A percentile compares a stretch with the other conserved stretches of the same genome.
phyloP scores from a whole-genome alignment of 1,140 invertebrate genomes.

The Dinothrombium tinctorium region DNA sequence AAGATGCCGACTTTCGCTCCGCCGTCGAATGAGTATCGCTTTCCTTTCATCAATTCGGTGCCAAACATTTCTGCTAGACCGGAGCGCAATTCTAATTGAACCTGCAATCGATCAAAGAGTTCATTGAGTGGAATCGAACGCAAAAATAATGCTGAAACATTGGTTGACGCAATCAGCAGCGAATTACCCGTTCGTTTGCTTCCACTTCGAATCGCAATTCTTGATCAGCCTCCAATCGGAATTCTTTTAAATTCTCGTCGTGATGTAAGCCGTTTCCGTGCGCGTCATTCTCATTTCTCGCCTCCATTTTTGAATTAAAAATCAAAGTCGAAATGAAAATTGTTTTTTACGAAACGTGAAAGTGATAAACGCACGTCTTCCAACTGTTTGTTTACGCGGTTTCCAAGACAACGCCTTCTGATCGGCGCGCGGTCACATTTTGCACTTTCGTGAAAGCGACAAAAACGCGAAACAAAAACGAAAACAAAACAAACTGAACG shows the following conservation, averaged over 20 bases:
- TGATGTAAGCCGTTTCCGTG: too few species aligned
- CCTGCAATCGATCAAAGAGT: not conserved
- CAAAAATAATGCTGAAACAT: not conserved
- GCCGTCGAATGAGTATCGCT: slow-evolving; percentile 63
- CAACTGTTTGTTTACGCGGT: too few species aligned
- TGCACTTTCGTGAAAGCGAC: too few species aligned
- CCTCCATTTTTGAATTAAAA: too few species aligned
- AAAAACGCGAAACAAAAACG: too few species aligned
- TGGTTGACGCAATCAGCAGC: slow-evolving; percentile 36
- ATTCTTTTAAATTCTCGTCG: slow-evolving; percentile 26
- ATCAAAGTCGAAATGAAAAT: too few species aligned
- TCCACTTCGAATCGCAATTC: slow-evolving; percentile 85
- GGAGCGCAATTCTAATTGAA: slow-evolving; percentile 9
- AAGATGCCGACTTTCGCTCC: slow-evolving; percentile 88
- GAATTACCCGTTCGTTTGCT: slow-evolving; percentile 51
- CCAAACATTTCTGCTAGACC: slow-evolving; percentile 73
- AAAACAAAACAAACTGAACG: too few species aligned
- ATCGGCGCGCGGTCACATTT: too few species aligned
- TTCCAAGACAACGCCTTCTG: too few species aligned
- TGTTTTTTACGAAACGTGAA: too few species aligned
- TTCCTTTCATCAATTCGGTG: slow-evolving; percentile 78
- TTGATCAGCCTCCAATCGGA: slow-evolving; percentile 58
- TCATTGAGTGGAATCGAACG: not conserved
- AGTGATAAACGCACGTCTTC: too few species aligned
- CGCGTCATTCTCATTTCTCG: too few species aligned